Evolutionary conservation across 1,140 invertebrate genomes (phyloP).

Genomic region (Armadillidium nasatum): DNA sequence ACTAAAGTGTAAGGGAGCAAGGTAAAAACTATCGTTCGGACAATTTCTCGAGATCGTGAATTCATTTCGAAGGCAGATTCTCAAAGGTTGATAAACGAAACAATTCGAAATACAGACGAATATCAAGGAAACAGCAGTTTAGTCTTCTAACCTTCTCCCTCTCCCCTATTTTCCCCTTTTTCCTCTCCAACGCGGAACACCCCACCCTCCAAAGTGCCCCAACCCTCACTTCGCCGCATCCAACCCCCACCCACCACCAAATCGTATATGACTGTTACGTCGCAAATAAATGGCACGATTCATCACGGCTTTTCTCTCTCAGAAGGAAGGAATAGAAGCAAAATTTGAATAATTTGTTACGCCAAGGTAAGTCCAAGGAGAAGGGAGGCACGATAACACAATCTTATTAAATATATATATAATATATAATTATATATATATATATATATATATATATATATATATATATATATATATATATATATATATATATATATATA

Average conservation of each 20-base stretch:
- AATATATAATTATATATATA: neutral
- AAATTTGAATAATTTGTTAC: constrained; percentile 2
- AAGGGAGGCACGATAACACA: constrained; percentile 3
- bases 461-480: neutral
- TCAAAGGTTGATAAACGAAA: neutral
- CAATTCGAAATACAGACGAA: constrained; percentile 1
- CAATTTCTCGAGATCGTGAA: no score
- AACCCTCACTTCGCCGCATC: no score
- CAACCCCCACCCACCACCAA: neutral
- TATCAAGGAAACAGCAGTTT: neutral
- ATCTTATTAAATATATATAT: constrained; percentile 8
- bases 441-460: constrained; percentile 15
- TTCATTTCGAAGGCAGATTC: neutral
- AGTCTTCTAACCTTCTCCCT: no score
- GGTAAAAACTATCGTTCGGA: neutral
- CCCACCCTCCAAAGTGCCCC: no score
- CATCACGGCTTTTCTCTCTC: neutral
- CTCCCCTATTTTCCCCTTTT: no score
- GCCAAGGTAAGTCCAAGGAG: constrained; percentile 5
- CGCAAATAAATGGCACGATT: constrained; percentile 5
- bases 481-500: neutral
- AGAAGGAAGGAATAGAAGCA: neutral
- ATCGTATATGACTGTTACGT: constrained; percentile 10
- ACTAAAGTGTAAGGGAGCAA: no score
- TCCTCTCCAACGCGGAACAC: no score